Conservation (phyloP, 2,113 vertebrate genomes). For the Solea senegalensis region DNA sequence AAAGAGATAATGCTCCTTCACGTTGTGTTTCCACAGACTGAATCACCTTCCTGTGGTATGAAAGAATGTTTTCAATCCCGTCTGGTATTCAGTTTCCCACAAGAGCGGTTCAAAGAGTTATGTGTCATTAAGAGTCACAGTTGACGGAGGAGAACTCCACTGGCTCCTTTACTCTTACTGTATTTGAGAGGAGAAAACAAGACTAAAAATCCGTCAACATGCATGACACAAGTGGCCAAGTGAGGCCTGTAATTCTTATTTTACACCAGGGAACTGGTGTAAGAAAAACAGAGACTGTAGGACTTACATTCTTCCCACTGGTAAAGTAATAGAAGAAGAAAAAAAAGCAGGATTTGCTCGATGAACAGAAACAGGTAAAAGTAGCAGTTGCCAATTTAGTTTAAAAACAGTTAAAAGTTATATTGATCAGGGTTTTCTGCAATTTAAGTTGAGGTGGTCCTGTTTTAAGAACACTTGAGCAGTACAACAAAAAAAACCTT, state of each 20-base stretch:
- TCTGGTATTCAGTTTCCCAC: constrained; percentile 54
- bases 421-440: too few species aligned
- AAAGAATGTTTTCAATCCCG: constrained; percentile 50
- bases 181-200: constrained; percentile 13
- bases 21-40: constrained; percentile 39
- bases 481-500: too few species aligned
- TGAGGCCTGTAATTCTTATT: constrained; percentile 21
- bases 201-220: constrained; percentile 31
- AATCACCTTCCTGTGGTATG: constrained; percentile 54
- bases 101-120: constrained; percentile 34
- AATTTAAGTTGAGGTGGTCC: too few species aligned
- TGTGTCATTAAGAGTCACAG: constrained; percentile 44
- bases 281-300: not conserved
- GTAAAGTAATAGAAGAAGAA: not conserved
- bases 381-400: too few species aligned
- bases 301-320: not conserved
- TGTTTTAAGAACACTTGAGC: too few species aligned
- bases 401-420: too few species aligned
- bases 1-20: constrained; percentile 33
- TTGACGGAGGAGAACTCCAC: constrained; percentile 20
- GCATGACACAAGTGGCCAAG: constrained; percentile 2
- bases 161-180: not conserved
- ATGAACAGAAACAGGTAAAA: too few species aligned
- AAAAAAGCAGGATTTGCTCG: too few species aligned
- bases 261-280: not conserved